phyloP scores from a whole-genome alignment of 2,888 invertebrate genomes.

The Drosophila atroscutellata region DNA sequence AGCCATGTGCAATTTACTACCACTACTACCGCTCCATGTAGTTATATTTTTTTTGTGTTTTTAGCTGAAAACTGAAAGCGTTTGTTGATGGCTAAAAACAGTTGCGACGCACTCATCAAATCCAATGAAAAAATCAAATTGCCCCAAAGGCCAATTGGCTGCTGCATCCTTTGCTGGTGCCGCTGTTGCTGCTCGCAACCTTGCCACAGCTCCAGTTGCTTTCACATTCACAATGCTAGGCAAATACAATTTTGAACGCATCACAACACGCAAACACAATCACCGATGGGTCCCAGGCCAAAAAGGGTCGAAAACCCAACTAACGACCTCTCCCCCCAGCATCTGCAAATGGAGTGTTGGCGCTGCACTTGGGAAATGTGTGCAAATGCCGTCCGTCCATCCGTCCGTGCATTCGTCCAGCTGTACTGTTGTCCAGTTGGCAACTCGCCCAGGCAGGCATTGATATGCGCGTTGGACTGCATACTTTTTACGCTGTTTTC shows the following conservation, averaged over 20 bases:
- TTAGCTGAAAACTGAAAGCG: conserved; percentile 66
- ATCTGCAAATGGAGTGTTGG: conserved; percentile 75
- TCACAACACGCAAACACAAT: conserved; percentile 82
- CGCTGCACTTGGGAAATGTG: conserved; percentile 66
- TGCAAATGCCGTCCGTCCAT: conserved; percentile 23
- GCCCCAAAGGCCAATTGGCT: conserved; percentile 68
- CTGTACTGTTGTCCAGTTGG: conserved; percentile 25
- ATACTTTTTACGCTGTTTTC: conserved; percentile 49
- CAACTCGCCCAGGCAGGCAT: conserved; percentile 44
- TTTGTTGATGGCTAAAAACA: conserved; percentile 73
- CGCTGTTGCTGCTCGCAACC: neutral
- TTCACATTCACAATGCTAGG: conserved; percentile 65
- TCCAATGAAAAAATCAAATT: conserved; percentile 72
- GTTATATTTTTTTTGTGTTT: conserved; percentile 27
- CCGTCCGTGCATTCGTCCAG: conserved; percentile 14
- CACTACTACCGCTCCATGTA: neutral
- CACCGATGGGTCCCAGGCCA: conserved; percentile 49
- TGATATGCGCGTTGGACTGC: conserved; percentile 59
- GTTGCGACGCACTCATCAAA: conserved; percentile 68
- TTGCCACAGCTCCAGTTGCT: conserved; percentile 2
- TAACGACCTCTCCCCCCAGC: conserved; percentile 10
- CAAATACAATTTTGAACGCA: conserved; percentile 79
- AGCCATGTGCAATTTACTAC: conserved; percentile 8
- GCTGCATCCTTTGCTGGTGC: conserved; percentile 45
- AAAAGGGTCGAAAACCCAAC: conserved; percentile 3